A percentile compares a stretch with the other conserved stretches of the same genome.
Evolutionary conservation across 2,797 vertebrate genomes (phyloP).

Genomic region (Sebastes cheni): DNA sequence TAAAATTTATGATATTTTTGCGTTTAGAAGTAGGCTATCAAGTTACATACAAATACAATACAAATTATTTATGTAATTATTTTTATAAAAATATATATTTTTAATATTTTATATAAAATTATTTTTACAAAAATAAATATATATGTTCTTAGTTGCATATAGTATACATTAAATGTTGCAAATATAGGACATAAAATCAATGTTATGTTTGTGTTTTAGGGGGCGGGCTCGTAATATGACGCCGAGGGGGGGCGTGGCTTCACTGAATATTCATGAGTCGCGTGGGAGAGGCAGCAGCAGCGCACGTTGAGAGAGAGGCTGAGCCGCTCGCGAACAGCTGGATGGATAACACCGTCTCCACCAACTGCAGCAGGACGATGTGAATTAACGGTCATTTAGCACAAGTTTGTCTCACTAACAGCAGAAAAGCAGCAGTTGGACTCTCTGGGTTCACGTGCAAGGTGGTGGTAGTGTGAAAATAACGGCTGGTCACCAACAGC

Average conservation of each 20-base stretch:
- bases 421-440: constrained; percentile 19
- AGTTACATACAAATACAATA: too few relatives aligned
- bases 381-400: constrained; percentile 1
- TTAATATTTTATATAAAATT: too few relatives aligned
- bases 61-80: too few relatives aligned
- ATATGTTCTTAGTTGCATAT: too few relatives aligned
- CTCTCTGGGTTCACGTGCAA: not conserved
- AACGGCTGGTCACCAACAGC: not conserved
- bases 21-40: too few relatives aligned
- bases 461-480: not conserved
- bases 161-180: not conserved
- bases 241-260: constrained; percentile 41
- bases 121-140: too few relatives aligned
- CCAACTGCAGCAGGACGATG: constrained; percentile 31
- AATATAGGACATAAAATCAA: not conserved
- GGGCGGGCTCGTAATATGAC: constrained; percentile 7
- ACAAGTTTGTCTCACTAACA: constrained; percentile 26
- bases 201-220: not conserved
- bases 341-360: constrained; percentile 29
- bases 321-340: constrained; percentile 41
- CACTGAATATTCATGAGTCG: constrained; percentile 53
- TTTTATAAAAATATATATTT: too few relatives aligned
- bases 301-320: not conserved
- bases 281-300: constrained; percentile 13
- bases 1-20: too few relatives aligned